Base-by-base conservation (phyloP, 2,797 vertebrate genomes). In the Sphaeramia orbicularis region DNA sequence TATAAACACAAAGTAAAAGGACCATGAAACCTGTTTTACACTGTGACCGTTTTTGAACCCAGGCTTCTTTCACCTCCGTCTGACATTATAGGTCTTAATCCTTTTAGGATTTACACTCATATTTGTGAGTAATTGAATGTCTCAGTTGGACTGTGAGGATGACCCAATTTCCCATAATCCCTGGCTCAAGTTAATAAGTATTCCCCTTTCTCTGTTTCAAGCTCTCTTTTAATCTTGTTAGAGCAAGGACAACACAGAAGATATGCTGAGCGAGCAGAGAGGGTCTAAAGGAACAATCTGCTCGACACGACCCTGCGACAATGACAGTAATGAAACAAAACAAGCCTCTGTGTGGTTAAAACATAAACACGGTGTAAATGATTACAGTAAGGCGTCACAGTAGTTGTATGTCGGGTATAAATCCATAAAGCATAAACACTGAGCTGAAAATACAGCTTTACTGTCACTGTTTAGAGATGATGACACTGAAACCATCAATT, bases 151-250 rank as follows among this genome's bases (percentile, higher is more conserved):
- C 59, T 56, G 59, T 14, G 49, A 53, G 53, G 86, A 89, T 87
- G 92, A 94, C 93, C 92, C 89, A 86, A 82, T 91, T 93, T 78
- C 42, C 76, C 68, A 49, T 92, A 93, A 94, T 94, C 92, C 90
- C 74, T 40, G 49, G 74, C 79, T 94, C 84, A 83, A 81, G 76
- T 90, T 94, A 91, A 93, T 92, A 78, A 88, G 75, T n/a, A 27
- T 13, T 37, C 38, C 65, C 35, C 54, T 51, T 9, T 65, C 55
- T 65, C 42, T 52, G 49, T 69, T 83, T 65, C 10, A 45, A 67
- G 55, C 53, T 18, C 64, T 67, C 36, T 36, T 10, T 52, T 93
- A 94, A 95, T 94, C 93, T 78, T 7, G 82, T 95, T 92, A 94
- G 63, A 84, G 30, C 51, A 83, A 90, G 91, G 87, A 85, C 87